Evolutionary conservation across 2,113 vertebrate species (phyloP).

Genomic region (Pluvialis apricaria): DNA sequence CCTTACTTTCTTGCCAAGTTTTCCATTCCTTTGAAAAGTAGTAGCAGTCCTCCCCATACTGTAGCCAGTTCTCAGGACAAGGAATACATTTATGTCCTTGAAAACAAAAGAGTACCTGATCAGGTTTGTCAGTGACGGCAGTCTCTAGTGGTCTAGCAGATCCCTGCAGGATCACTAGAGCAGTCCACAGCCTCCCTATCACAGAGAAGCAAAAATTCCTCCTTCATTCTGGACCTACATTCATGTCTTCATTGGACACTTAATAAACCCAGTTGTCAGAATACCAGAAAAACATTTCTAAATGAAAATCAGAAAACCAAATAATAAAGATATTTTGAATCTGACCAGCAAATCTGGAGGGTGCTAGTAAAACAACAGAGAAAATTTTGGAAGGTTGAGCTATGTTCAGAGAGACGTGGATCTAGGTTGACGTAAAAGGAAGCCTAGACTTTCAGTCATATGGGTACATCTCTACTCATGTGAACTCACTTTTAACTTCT

Average conservation of each 20-base stretch:
- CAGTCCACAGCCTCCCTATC: not conserved
- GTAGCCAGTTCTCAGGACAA: conserved; percentile 65
- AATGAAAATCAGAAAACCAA: not conserved
- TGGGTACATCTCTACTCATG: not conserved
- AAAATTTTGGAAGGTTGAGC: not conserved
- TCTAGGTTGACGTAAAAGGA: not conserved
- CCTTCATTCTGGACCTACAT: not conserved
- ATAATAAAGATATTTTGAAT: not conserved
- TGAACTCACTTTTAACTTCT: not conserved
- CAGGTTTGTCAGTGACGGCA: not conserved
- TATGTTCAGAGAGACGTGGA: not conserved
- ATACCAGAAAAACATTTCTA: not conserved
- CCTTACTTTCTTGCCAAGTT: conserved; percentile 54
- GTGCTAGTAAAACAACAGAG: not conserved
- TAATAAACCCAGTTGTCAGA: not conserved
- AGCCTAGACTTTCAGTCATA: not conserved
- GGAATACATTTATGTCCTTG: conserved; percentile 15
- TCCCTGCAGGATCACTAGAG: not conserved
- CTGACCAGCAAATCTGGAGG: not conserved
- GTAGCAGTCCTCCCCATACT: conserved; percentile 60
- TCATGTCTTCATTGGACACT: not conserved
- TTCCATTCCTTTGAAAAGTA: conserved; percentile 20
- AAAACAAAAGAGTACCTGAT: not conserved
- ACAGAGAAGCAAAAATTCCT: not conserved
- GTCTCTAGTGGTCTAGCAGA: not conserved